Percentiles rank a stretch among this genome's conserved stretches.
phyloP scores from a whole-genome alignment of 2,888 invertebrate genomes.

The Anorthoa munda region DNA sequence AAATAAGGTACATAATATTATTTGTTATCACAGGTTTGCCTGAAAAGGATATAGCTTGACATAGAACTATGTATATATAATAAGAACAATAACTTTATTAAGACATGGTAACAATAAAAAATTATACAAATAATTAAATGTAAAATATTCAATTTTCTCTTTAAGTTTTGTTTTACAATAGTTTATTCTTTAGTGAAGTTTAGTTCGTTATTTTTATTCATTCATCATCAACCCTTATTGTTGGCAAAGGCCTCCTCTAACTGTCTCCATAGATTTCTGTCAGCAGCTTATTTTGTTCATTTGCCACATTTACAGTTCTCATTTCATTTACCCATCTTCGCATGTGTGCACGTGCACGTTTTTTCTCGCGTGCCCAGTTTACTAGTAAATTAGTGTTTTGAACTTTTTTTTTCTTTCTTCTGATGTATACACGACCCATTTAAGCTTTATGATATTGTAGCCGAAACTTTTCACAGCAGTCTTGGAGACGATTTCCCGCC shows the following conservation, averaged over 20 bases:
- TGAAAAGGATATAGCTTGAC: not conserved
- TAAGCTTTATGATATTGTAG: not conserved
- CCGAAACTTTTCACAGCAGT: not conserved
- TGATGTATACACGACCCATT: not conserved
- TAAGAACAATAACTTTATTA: not conserved
- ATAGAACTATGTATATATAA: not conserved
- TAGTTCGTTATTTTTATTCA: not conserved
- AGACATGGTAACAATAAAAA: not conserved
- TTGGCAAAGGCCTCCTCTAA: not conserved
- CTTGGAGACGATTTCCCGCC: not conserved
- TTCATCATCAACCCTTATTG: not conserved
- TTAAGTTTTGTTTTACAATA: not conserved
- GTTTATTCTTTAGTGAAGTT: not conserved
- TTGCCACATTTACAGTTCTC: not conserved
- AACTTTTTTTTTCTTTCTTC: not conserved
- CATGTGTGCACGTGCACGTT: too few relatives aligned
- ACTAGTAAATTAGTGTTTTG: not conserved
- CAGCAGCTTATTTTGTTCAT: not conserved
- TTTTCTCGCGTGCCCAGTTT: not conserved
- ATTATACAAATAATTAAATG: too few relatives aligned
- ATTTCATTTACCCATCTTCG: not conserved
- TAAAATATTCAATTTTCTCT: too few relatives aligned
- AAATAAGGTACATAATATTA: not conserved
- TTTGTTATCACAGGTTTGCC: not conserved
- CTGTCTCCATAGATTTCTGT: not conserved